phyloP scores from a whole-genome alignment of 35 echinoderm and acorn worm species.

The Hemicentrotus pulcherrimus region DNA sequence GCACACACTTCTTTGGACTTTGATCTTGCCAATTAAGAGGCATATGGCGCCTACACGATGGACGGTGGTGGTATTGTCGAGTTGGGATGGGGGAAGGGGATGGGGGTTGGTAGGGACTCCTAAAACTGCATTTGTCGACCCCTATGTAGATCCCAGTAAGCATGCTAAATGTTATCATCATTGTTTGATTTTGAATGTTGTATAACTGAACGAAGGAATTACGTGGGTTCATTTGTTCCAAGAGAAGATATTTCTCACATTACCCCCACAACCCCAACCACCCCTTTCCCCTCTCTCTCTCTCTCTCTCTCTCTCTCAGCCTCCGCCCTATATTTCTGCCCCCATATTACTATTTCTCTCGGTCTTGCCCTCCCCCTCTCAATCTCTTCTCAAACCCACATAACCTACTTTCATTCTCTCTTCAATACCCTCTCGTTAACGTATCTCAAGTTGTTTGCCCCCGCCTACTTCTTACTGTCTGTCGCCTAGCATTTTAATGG shows the following conservation, averaged over 20 bases:
- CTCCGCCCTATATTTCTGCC: not conserved
- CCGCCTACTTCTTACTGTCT: not conserved
- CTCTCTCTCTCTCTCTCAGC: not conserved
- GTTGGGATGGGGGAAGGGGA: not conserved
- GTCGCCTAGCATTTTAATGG: constrained; percentile 16
- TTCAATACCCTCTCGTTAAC: not conserved
- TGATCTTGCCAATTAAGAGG: not conserved
- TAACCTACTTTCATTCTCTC: not conserved
- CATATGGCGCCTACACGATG: not conserved
- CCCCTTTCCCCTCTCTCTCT: not conserved
- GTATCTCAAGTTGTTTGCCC: not conserved
- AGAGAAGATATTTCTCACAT: too few relatives aligned
- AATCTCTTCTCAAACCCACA: not conserved
- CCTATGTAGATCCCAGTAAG: too few relatives aligned
- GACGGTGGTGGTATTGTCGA: not conserved
- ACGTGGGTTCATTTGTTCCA: too few relatives aligned
- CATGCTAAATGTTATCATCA: too few relatives aligned
- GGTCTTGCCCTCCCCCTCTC: too few relatives aligned
- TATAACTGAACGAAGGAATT: too few relatives aligned
- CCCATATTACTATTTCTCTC: not conserved
- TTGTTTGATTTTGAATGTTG: too few relatives aligned
- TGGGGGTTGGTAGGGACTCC: not conserved
- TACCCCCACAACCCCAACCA: not conserved
- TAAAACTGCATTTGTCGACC: too few relatives aligned
- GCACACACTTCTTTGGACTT: not conserved